Percentiles rank a stretch among this genome's conserved stretches.
Conservation (phyloP, 2,113 vertebrate genomes). For the Phycodurus eques region DNA sequence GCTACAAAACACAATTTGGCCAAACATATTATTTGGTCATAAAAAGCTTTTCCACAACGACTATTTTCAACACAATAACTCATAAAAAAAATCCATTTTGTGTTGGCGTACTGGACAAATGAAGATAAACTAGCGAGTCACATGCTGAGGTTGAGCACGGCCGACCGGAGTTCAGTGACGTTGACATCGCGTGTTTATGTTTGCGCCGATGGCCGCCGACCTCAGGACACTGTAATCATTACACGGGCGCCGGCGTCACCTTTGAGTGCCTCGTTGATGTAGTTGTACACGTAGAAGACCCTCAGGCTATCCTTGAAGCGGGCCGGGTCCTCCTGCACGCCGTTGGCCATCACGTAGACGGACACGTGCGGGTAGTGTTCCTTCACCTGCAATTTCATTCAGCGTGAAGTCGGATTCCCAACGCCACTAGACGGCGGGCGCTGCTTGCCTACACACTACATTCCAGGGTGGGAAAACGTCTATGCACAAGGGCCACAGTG, state of each 20-base stretch:
- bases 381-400: constrained; percentile 71
- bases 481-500: too few relatives aligned
- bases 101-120: not conserved
- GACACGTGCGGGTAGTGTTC: constrained; percentile 83
- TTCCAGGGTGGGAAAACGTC: too few relatives aligned
- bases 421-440: too few relatives aligned
- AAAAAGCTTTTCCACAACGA: not conserved
- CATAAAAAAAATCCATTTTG: not conserved
- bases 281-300: constrained; percentile 87
- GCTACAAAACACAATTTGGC: not conserved
- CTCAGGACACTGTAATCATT: constrained; percentile 69
- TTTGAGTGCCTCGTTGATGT: constrained; percentile 95
- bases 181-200: constrained; percentile 17
- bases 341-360: constrained; percentile 85
- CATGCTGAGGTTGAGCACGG: not conserved
- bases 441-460: too few relatives aligned
- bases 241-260: constrained; percentile 74
- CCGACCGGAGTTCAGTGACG: not conserved
- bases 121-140: not conserved
- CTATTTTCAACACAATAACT: too few relatives aligned
- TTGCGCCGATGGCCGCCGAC: constrained; percentile 38
- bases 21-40: not conserved
- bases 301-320: constrained; percentile 82
- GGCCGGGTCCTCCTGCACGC: constrained; percentile 81
- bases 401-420: too few relatives aligned